Percentiles rank a stretch among this genome's conserved stretches.
These are phyloP conservation scores for Cyprinodon brontotheroides DNA, from an alignment of 2,113 vertebrate genomes.

Conservation along the genomic window DNA sequence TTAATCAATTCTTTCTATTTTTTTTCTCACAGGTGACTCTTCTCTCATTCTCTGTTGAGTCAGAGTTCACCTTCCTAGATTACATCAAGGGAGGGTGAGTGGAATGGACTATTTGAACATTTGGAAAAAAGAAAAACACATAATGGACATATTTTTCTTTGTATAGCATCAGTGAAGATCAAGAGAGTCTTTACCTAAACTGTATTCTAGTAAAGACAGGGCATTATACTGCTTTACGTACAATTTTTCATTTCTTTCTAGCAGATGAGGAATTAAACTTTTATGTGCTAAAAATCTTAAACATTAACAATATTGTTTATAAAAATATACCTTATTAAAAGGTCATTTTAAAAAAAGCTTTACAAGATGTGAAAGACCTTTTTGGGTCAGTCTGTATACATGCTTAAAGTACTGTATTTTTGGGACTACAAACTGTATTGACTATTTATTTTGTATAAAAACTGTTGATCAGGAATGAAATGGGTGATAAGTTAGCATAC, in stretches of 20 bases:
- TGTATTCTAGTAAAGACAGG: background rate
- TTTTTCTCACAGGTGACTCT: conserved; percentile 85
- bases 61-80: conserved; percentile 92
- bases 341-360: too few relatives aligned
- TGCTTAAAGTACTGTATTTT: too few relatives aligned
- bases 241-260: background rate
- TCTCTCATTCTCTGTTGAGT: conserved; percentile 92
- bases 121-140: conserved; percentile 6
- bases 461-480: too few relatives aligned
- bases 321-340: too few relatives aligned
- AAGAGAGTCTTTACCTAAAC: background rate
- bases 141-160: background rate
- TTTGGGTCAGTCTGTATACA: too few relatives aligned
- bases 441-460: too few relatives aligned
- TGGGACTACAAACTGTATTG: too few relatives aligned
- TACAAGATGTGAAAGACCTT: too few relatives aligned
- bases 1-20: conserved; percentile 25
- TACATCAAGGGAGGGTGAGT: conserved; percentile 97
- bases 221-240: background rate
- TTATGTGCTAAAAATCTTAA: background rate
- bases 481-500: too few relatives aligned
- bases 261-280: background rate
- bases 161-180: background rate
- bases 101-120: background rate
- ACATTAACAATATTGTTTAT: too few relatives aligned